Conservation (phyloP, 2,888 invertebrate genomes). For the Dilophus febrilis region DNA sequence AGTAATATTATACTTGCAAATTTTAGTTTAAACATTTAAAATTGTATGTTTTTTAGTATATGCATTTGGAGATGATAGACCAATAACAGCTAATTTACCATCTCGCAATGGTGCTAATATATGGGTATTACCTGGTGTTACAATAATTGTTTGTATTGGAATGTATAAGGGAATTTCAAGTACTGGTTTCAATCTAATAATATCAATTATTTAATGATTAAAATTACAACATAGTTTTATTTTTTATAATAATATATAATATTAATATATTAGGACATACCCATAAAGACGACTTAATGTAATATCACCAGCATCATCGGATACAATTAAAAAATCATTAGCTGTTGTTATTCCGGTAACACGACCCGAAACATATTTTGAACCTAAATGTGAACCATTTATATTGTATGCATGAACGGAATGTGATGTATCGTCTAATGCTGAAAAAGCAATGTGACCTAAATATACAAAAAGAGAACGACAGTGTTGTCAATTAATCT, state of each 20-base stretch:
- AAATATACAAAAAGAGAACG: too few relatives aligned
- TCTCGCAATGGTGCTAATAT: constrained; percentile 39
- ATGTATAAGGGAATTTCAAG: constrained; percentile 35
- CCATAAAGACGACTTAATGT: constrained; percentile 33
- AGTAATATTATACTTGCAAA: too few relatives aligned
- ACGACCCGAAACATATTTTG: constrained; percentile 33
- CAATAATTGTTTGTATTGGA: constrained; percentile 33
- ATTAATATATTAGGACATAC: constrained; percentile 22
- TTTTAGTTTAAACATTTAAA: constrained; percentile 26
- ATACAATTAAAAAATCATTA: constrained; percentile 32
- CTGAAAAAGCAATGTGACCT: constrained; percentile 39
- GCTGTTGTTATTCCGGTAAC: constrained; percentile 33
- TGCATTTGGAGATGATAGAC: constrained; percentile 24
- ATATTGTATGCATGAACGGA: constrained; percentile 35
- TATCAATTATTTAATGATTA: too few relatives aligned
- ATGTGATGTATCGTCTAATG: constrained; percentile 32
- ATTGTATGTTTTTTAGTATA: constrained; percentile 27
- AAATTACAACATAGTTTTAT: neutral
- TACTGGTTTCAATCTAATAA: constrained; percentile 31
- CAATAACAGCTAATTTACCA: constrained; percentile 35
- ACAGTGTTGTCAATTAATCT: too few relatives aligned
- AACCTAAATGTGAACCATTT: constrained; percentile 33
- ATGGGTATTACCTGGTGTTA: constrained; percentile 36
- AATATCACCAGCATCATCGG: constrained; percentile 35
- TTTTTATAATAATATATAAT: constrained; percentile 2